phyloP scores from a whole-genome alignment of 2,888 invertebrate genomes.

The Eristalis tenax region DNA sequence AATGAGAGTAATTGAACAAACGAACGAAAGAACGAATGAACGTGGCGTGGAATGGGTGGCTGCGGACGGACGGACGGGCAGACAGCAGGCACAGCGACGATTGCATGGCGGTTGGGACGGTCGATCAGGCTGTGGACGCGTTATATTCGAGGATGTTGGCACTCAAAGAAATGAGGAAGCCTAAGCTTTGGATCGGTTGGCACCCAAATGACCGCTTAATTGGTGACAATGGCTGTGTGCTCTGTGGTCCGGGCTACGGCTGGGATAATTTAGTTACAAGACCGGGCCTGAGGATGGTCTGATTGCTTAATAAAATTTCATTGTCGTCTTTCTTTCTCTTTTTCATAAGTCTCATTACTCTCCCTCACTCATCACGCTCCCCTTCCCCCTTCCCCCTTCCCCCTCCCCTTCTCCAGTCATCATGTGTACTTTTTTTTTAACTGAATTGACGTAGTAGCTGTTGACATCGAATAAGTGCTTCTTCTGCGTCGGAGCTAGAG shows the following conservation, averaged over 20 bases:
- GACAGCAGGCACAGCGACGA: background rate
- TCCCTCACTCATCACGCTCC: no score
- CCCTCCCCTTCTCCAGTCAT: background rate
- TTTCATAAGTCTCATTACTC: background rate
- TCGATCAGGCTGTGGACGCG: background rate
- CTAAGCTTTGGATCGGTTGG: slow-evolving; percentile 26
- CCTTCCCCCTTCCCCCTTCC: background rate
- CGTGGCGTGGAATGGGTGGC: no score
- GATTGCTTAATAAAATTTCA: slow-evolving; percentile 48
- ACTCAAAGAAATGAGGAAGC: slow-evolving; percentile 69
- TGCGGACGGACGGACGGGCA: no score
- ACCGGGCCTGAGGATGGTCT: slow-evolving; percentile 1
- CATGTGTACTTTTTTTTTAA: no score
- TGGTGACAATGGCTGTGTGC: slow-evolving; percentile 49
- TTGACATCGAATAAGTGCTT: no score
- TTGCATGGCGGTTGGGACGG: background rate
- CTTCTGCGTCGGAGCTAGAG: no score
- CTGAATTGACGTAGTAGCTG: no score
- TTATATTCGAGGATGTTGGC: slow-evolving; percentile 64
- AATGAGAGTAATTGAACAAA: slow-evolving; percentile 56
- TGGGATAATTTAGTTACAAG: background rate
- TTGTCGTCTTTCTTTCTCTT: slow-evolving; percentile 6
- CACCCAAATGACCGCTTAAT: slow-evolving; percentile 48
- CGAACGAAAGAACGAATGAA: background rate
- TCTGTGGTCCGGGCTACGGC: background rate